These are phyloP conservation scores for Prinia subflava DNA, from an alignment of 2,113 vertebrate species.

Conservation along the genomic window DNA sequence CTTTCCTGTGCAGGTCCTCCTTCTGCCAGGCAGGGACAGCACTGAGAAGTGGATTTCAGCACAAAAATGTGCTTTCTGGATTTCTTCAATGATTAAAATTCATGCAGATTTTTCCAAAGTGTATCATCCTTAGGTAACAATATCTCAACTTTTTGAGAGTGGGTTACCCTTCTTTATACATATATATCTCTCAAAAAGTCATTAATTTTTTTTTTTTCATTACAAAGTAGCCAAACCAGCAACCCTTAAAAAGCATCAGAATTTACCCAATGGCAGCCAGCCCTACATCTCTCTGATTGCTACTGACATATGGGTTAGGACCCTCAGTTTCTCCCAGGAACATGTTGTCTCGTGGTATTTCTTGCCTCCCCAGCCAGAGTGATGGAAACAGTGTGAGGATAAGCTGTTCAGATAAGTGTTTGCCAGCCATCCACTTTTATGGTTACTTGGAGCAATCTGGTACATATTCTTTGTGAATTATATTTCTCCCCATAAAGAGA, in stretches of 20 bases:
- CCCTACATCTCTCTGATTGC: neutral
- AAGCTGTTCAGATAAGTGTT: neutral
- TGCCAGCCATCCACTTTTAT: neutral
- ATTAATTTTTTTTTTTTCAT: neutral
- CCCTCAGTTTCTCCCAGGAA: neutral
- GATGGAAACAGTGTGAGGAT: constrained; percentile 18
- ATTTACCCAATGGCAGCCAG: neutral
- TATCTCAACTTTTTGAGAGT: neutral
- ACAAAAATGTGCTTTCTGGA: neutral
- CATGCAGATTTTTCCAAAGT: neutral
- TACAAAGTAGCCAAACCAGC: neutral
- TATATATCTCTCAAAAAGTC: neutral
- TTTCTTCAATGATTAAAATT: neutral
- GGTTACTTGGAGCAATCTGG: neutral
- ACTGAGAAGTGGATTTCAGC: neutral
- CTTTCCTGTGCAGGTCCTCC: neutral
- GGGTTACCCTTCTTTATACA: neutral
- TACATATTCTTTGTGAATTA: neutral
- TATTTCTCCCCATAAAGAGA: neutral
- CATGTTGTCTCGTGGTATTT: neutral
- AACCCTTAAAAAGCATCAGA: neutral
- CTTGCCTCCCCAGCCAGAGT: neutral
- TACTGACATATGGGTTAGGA: neutral
- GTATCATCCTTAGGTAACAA: neutral
- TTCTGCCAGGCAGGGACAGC: neutral